Evolutionary conservation across 2,888 invertebrate genomes (phyloP), one percentile per base, ranked within the genome.

Genomic region (Polyommatus iphigenia): DNA sequence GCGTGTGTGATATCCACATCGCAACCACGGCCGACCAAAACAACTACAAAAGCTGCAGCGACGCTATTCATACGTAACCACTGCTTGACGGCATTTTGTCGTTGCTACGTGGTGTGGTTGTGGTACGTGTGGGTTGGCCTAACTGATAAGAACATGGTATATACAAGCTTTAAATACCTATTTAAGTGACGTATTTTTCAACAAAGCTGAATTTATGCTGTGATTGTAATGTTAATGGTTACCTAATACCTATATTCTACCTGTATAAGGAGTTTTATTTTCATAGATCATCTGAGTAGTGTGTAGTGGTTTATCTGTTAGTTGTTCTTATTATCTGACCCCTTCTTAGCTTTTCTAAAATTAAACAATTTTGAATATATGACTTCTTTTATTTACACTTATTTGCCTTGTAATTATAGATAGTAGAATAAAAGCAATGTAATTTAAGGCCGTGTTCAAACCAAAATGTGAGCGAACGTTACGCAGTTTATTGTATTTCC

Each of bases 121-220:
- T 24, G 24, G 24, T 24, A 24, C 24, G 24, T 24, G 24, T 24
- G 24, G 24, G 24, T 24, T 24, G 24, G 24, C 24, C 24, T 24
- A 1, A 71, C 41, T 59, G 24, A 76, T 73, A 73, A 50, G 59
- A 79, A 77, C 73, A 80, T 78, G 75, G 76, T 81, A 79, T 78
- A 78, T 79, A 78, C 79, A 80, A 81, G 81, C 79, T 81, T 83
- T 79, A 78, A 80, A 79, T 75, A 32, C 73, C 46, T 78, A 77
- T 72, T 67, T 54, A 77, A 79, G 77, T 78, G 77, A 76, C 76
- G 71, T 78, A 79, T 80, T 78, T 79, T 84, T 84, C 84, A 84
- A 85, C 85, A 85, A 84, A 85, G 85, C 85, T 86, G 85, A 84
- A 80, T 82, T 78, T 78, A 83, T 81, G 86, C 85, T 86, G 85